Conservation (phyloP, 1,140 invertebrate species). For the Sarcophaga bullata region DNA sequence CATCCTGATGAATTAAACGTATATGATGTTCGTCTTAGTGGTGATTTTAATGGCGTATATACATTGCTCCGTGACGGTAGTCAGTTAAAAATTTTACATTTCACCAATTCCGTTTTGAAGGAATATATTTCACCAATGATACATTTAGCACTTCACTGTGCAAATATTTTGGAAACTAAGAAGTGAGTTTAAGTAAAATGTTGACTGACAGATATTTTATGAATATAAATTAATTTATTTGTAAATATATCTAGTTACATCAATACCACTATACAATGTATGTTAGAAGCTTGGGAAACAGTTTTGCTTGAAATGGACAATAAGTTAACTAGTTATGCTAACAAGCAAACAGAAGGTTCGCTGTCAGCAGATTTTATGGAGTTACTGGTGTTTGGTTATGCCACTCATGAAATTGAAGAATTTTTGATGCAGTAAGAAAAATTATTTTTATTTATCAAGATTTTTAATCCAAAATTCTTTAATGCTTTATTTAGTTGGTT, state of each 20-base stretch:
- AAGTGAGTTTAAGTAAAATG: slow-evolving; percentile 57
- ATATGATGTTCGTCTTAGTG: slow-evolving; percentile 71
- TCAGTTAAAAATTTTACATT: slow-evolving; percentile 69
- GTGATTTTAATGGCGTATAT: slow-evolving; percentile 72
- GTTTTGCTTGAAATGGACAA: slow-evolving; percentile 94
- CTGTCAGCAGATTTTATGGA: slow-evolving; percentile 92
- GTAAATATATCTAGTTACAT: slow-evolving; percentile 75
- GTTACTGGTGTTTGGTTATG: slow-evolving; percentile 85
- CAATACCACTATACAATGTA: slow-evolving; percentile 81
- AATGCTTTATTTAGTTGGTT: slow-evolving; percentile 11
- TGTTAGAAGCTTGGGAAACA: slow-evolving; percentile 94
- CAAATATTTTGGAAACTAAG: slow-evolving; percentile 73
- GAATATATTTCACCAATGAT: slow-evolving; percentile 76
- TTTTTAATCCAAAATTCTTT: no score
- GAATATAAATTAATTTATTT: slow-evolving; percentile 13
- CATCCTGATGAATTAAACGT: slow-evolving; percentile 71
- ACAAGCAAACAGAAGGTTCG: slow-evolving; percentile 79
- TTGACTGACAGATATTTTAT: not conserved
- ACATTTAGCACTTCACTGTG: slow-evolving; percentile 77
- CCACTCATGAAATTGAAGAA: slow-evolving; percentile 80
- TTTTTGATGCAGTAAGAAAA: slow-evolving; percentile 59
- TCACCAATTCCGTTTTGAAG: slow-evolving; percentile 76
- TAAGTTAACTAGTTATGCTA: slow-evolving; percentile 89
- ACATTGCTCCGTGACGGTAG: slow-evolving; percentile 68
- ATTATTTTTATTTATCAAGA: not conserved